phyloP scores from a whole-genome alignment of 1,140 invertebrate species.

The Panagrolaimus sp. region DNA sequence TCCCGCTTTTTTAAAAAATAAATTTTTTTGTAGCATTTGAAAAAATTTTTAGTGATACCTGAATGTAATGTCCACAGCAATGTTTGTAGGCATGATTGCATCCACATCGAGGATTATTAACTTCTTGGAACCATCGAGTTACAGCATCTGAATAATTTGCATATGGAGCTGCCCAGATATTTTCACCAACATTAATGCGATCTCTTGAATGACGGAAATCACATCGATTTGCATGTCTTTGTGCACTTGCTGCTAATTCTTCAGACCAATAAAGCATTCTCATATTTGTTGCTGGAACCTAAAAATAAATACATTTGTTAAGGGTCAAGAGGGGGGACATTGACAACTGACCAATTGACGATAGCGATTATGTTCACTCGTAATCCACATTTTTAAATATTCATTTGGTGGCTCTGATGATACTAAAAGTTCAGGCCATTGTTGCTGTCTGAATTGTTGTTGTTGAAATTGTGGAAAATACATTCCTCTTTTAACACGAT shows the following conservation, averaged over 20 bases:
- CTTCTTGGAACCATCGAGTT: conserved; percentile 54
- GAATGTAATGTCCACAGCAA: conserved; percentile 57
- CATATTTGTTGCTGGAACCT: conserved; percentile 58
- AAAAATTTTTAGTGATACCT: conserved; percentile 30
- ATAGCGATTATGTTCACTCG: conserved; percentile 51
- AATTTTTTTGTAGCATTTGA: no score
- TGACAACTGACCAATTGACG: conserved; percentile 56
- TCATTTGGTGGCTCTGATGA: conserved; percentile 44
- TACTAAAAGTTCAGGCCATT: conserved; percentile 38
- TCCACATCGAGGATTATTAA: conserved; percentile 54
- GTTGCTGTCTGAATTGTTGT: conserved; percentile 24
- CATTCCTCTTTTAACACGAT: conserved; percentile 36
- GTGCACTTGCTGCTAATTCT: conserved; percentile 51
- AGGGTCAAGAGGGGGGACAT: not conserved
- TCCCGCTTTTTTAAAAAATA: no score
- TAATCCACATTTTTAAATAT: conserved; percentile 47
- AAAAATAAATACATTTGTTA: conserved; percentile 16
- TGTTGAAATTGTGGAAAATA: conserved; percentile 29
- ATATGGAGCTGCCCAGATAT: conserved; percentile 58
- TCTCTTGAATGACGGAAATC: conserved; percentile 56
- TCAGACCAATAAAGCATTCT: conserved; percentile 57
- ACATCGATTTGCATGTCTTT: conserved; percentile 55
- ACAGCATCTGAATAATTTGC: conserved; percentile 56
- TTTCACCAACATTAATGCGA: conserved; percentile 55
- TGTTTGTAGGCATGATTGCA: conserved; percentile 58